Evolutionary conservation across 2,113 vertebrate genomes (phyloP).

Genomic region (Syngnathus floridae): DNA sequence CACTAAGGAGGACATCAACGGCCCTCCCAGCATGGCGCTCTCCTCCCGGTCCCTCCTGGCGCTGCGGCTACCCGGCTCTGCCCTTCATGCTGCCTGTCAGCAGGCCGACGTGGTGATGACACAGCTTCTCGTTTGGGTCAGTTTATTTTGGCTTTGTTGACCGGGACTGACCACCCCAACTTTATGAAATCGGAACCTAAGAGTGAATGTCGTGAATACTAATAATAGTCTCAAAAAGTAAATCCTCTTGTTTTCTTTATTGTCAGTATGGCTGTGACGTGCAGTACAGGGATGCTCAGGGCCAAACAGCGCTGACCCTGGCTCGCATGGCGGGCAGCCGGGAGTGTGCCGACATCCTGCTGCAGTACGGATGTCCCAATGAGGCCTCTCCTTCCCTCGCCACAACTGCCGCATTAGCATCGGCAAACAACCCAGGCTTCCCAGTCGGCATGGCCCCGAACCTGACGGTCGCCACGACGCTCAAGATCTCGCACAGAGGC

Average conservation of each 20-base stretch:
- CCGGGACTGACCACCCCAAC: neutral
- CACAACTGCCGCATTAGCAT: constrained; percentile 39
- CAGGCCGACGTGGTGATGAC: constrained; percentile 85
- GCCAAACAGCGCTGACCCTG: constrained; percentile 80
- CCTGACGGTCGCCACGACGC: constrained; percentile 67
- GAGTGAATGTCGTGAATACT: neutral
- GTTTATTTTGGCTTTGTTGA: constrained; percentile 28
- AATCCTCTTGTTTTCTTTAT: constrained; percentile 4
- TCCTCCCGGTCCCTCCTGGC: constrained; percentile 55
- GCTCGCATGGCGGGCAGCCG: constrained; percentile 83
- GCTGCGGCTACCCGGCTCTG: constrained; percentile 73
- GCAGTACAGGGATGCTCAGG: constrained; percentile 78
- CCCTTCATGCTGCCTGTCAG: constrained; percentile 84
- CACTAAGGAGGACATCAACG: constrained; percentile 81
- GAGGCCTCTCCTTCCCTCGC: constrained; percentile 36
- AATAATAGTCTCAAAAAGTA: constrained; percentile 7
- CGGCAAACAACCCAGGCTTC: constrained; percentile 66
- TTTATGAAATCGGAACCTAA: neutral
- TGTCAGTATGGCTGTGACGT: constrained; percentile 90
- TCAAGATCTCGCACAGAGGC: constrained; percentile 79
- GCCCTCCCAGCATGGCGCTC: constrained; percentile 51
- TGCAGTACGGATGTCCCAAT: constrained; percentile 86
- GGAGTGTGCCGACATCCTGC: constrained; percentile 86
- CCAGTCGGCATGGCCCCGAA: constrained; percentile 70
- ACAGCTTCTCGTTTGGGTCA: constrained; percentile 87